Base-by-base conservation (phyloP, 2,888 invertebrate genomes). In the Scaptomyza cyrtandrae region DNA sequence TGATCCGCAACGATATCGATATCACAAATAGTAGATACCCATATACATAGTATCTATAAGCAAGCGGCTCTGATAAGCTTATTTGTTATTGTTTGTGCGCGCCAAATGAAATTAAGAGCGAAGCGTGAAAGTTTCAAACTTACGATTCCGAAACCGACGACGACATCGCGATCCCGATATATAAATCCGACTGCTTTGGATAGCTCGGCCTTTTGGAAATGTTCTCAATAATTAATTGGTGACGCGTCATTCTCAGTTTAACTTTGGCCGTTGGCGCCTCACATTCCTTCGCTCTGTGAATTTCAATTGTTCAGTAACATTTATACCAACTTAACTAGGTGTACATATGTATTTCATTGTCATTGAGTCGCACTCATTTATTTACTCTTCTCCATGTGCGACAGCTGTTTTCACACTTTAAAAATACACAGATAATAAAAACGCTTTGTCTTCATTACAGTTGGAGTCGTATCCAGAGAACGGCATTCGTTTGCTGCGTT, bases 401-500 rank as follows among this genome's bases (percentile, higher is more conserved):
- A 11, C 62, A 55, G 37, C 43, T 63, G 64, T 65, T 46, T 56
- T 58, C 44, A 60, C 48, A 56, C 54, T 33, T 39, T 10, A 24
- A 3, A 14, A 1, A 19, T 19, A 33, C 13, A n/a, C 33, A n/a
- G 0, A 11, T 27, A 29, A 29, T 63, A 46, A 66, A 55, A 66
- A 59, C 49, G 37, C 37, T 49, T 59, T 55, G 14, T 72, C 52
- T 52, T 44, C 52, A 58, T 87, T 33, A 41, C 79, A 92, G 92
- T 86, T 92, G 87, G 92, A 92, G 84, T 92, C 92, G 49, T 89
- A 89, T 50, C 85, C 88, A 49, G 74, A 90, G 70, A 91, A 91
- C 83, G 93, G 94, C 86, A 93, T 93, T 78, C 93, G 93, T 88
- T 93, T 94, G 80, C 92, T 95, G 74, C 94, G 94, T 90, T 93